Base-by-base conservation (phyloP, 2,113 vertebrate species). In the Aramus guarauna region DNA sequence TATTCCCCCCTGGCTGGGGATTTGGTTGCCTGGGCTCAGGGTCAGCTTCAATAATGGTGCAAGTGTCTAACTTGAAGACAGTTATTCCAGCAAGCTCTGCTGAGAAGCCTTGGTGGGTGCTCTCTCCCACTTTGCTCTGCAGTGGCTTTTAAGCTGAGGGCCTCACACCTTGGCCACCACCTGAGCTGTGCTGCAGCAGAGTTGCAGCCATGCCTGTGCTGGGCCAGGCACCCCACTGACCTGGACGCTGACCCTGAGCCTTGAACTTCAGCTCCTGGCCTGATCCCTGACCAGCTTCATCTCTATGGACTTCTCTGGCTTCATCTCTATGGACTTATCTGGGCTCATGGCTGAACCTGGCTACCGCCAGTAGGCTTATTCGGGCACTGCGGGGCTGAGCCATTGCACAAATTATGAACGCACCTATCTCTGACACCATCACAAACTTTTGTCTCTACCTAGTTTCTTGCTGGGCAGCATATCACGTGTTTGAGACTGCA, bases 351-450 rank as follows among this genome's bases (percentile, higher is more conserved):
- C 36, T 74, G 27, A 74, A 58, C 18, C 29, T 50, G 6, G 8
- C 24, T 75, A 36, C 39, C 1, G 0, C 63, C 32, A 75, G 13
- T 10, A 59, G 41, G 15, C 9, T 80, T 86, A 45, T 7, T 11
- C 2, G 0, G 47, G 58, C 37, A 47, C 11, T 17, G 12, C 3
- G 6, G 10, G 26, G 8, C 27, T 81, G 2, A 69, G 30, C 4
- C 26, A 22, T 50, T n/a, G 30, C 16, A 59, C 34, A 72, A 73
- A 72, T 47, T 15, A 74, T 19, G 26, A 74, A 24, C 8, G 45
- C 4, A 19, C 0, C 0, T 19, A 62, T 36, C 12, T 60, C 12
- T n/a, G 24, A 74, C 19, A 72, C 18, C 3, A 30, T 10, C n/a
- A 55, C 9, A 77, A 41, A 55, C 6, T 55, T 66, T 15, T 45